These are phyloP conservation scores for Cybosia mesomella DNA, from an alignment of 2,888 invertebrate species.

Conservation along the genomic window DNA sequence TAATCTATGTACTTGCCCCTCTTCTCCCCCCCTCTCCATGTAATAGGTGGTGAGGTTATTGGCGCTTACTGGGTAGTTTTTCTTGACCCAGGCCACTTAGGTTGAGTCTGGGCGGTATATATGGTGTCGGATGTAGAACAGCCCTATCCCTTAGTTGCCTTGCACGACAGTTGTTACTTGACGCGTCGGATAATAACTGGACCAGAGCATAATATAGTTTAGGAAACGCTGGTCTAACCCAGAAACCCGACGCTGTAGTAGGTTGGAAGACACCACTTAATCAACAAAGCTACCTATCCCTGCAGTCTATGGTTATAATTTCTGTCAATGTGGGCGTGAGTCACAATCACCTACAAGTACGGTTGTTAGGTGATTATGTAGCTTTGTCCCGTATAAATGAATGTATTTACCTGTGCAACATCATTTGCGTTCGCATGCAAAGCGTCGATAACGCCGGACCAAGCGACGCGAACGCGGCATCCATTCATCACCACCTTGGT, in stretches of 20 bases:
- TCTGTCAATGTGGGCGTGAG: neutral
- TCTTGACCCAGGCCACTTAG: neutral
- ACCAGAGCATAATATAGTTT: no score
- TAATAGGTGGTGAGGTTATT: no score
- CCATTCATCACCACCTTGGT: conserved; percentile 95
- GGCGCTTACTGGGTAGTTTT: neutral
- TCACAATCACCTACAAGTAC: neutral
- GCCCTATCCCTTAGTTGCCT: neutral
- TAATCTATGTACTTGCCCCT: no score
- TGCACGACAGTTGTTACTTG: no score
- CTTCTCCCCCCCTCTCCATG: no score
- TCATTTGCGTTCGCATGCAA: conserved; percentile 65
- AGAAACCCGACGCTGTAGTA: neutral
- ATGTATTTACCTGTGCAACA: conserved; percentile 63
- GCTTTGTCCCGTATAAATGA: neutral
- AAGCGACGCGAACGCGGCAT: conserved; percentile 90
- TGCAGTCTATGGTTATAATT: neutral
- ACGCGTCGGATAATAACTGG: no score
- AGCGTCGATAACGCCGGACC: conserved; percentile 77
- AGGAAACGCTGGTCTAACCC: neutral
- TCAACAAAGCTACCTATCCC: neutral
- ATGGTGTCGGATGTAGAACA: neutral
- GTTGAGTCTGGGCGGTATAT: neutral
- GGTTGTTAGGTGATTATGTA: neutral
- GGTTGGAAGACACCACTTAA: neutral